Evolutionary conservation across 1,140 invertebrate genomes (phyloP).

Genomic region (Diuraphis noxia): DNA sequence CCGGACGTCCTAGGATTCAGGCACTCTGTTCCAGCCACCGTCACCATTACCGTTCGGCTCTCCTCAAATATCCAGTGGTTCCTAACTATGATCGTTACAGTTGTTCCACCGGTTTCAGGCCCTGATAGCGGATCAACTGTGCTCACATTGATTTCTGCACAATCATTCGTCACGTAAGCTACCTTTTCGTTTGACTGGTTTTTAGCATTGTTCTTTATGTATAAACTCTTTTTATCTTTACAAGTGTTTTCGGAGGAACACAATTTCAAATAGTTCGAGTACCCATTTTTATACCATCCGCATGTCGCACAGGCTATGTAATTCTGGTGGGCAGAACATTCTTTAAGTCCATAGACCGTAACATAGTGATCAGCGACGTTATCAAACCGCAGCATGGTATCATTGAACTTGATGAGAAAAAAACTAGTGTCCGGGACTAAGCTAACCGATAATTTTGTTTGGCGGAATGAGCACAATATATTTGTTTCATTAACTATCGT

Average conservation of each 20-base stretch:
- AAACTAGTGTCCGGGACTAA: not conserved
- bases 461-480: too few species aligned
- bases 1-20: fast-evolving
- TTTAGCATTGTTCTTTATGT: not conserved
- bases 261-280: not conserved
- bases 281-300: not conserved
- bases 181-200: not conserved
- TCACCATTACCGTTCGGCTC: not conserved
- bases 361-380: not conserved
- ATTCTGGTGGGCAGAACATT: not conserved
- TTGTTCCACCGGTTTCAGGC: not conserved
- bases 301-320: not conserved
- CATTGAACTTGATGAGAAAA: not conserved
- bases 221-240: not conserved
- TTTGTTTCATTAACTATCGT: too few species aligned
- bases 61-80: not conserved
- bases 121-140: not conserved
- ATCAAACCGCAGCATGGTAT: not conserved
- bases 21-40: not conserved
- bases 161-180: not conserved
- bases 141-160: not conserved
- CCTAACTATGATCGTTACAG: not conserved
- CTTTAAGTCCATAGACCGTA: not conserved
- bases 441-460: too few species aligned
- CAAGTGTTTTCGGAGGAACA: not conserved